Conservation (phyloP, 2,797 vertebrate species). For the Poeciliopsis turneri region DNA sequence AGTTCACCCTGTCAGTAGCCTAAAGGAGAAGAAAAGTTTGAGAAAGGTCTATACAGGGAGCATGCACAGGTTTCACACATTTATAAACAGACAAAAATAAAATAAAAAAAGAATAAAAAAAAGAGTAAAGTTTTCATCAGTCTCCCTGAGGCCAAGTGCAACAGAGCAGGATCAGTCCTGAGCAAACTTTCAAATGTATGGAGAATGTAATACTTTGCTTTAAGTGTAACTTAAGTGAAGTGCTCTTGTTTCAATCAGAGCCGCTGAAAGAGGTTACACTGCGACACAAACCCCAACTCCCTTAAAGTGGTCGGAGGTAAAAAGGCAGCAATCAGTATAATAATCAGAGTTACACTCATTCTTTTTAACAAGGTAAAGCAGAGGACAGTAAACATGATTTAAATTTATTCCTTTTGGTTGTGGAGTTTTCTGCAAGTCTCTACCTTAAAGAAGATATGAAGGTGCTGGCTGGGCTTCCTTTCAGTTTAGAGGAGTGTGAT, state of each 20-base stretch:
- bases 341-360: neutral
- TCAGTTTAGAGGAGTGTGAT: neutral
- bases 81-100: neutral
- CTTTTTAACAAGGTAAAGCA: neutral
- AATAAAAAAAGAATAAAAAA: neutral
- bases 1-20: neutral
- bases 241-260: neutral
- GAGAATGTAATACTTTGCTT: neutral
- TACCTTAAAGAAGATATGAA: neutral
- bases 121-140: neutral
- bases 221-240: neutral
- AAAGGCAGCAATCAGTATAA: no score
- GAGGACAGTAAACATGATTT: neutral
- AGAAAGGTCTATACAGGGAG: neutral
- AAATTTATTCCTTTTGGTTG: neutral
- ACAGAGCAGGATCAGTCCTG: neutral
- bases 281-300: neutral
- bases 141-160: neutral
- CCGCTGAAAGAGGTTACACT: neutral
- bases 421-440: neutral
- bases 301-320: neutral
- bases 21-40: conserved; percentile 1
- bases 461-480: neutral
- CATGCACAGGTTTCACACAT: neutral
- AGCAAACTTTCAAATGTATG: neutral